Conservation (phyloP, 2,888 invertebrate genomes). For the Crepidodera aurea region DNA sequence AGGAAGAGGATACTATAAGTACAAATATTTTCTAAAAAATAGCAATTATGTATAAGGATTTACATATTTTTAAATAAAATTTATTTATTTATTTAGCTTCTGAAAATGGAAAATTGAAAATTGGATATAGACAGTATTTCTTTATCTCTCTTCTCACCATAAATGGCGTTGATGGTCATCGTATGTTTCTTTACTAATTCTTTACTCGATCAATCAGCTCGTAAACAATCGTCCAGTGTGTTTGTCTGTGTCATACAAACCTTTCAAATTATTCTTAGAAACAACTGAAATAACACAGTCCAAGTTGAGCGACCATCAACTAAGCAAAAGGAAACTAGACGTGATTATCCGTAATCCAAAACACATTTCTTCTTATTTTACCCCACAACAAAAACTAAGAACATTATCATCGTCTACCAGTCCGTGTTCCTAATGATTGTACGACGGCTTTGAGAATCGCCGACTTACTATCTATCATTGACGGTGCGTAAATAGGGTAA, state of each 20-base stretch:
- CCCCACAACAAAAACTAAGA: slow-evolving; percentile 27
- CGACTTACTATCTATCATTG: slow-evolving; percentile 9
- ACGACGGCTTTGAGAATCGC: slow-evolving; percentile 37
- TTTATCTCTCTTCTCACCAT: no score
- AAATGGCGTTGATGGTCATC: no score
- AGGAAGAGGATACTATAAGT: slow-evolving; percentile 47
- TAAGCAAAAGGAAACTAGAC: slow-evolving; percentile 14
- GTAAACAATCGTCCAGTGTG: not conserved
- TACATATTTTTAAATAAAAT: no score
- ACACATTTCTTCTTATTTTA: slow-evolving; percentile 27
- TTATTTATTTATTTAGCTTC: no score
- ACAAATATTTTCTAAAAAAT: slow-evolving; percentile 57
- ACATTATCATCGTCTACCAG: slow-evolving; percentile 33
- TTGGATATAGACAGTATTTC: no score
- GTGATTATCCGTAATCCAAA: slow-evolving; percentile 31
- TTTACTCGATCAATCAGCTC: not conserved
- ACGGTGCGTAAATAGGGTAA: not conserved
- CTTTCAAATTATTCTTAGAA: slow-evolving; percentile 12
- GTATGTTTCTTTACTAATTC: no score
- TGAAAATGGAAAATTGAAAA: no score
- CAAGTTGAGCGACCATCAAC: not conserved
- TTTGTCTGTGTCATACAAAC: no score
- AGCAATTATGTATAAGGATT: no score
- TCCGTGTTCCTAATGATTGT: slow-evolving; percentile 34
- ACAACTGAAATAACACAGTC: slow-evolving; percentile 17